Conservation (phyloP, 2,113 vertebrate species). For the Calonectris borealis region DNA sequence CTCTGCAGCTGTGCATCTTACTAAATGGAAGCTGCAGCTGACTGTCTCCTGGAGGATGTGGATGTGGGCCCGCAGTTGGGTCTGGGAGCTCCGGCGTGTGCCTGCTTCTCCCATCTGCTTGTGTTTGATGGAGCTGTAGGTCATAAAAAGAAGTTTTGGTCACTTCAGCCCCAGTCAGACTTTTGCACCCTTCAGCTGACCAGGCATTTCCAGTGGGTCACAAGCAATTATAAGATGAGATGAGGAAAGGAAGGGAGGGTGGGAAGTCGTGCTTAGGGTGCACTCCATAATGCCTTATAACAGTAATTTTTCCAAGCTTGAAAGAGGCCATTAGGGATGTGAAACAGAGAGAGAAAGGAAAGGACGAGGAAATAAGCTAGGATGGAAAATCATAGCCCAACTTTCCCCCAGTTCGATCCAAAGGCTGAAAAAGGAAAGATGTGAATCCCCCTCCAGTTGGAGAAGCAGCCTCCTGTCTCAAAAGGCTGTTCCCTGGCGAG, state of each 20-base stretch:
- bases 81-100: not conserved
- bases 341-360: not conserved
- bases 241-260: not conserved
- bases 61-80: not conserved
- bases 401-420: fast-evolving
- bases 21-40: not conserved
- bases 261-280: not conserved
- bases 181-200: not conserved
- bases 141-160: not conserved
- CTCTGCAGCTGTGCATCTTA: not conserved
- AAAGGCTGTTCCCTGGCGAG: not conserved
- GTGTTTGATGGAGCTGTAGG: not conserved
- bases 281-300: not conserved
- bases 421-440: not conserved
- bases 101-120: not conserved
- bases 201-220: not conserved
- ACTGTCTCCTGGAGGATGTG: not conserved
- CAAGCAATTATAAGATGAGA: not conserved
- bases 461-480: not conserved
- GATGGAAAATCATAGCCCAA: not conserved
- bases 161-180: not conserved
- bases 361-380: not conserved
- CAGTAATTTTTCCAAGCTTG: not conserved
- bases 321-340: not conserved
- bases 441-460: not conserved